Conservation (phyloP, 1,140 invertebrate species). For the Brachionus angularis region DNA sequence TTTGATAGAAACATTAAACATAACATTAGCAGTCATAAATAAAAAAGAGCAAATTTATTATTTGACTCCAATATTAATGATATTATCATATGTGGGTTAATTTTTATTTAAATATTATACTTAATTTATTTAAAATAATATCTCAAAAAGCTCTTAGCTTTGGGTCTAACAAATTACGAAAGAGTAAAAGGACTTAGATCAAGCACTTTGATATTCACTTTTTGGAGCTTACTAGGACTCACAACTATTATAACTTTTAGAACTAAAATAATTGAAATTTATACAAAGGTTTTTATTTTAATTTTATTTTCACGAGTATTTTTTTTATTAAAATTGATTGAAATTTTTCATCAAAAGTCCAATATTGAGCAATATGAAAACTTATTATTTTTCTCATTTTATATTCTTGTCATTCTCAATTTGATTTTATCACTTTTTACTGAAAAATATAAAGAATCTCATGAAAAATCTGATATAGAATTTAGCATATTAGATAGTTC, state of each 20-base stretch:
- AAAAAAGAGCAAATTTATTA: background rate
- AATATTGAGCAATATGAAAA: background rate
- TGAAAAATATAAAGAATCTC: background rate
- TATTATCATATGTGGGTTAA: constrained; percentile 9
- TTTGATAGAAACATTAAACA: background rate
- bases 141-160: background rate
- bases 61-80: background rate
- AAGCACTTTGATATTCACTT: constrained; percentile 20
- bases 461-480: background rate
- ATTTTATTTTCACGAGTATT: background rate
- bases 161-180: constrained; percentile 3
- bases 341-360: background rate
- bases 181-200: constrained; percentile 22
- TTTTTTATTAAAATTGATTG: background rate
- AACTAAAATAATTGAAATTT: constrained; percentile 20
- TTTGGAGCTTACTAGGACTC: constrained; percentile 15
- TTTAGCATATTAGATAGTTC: too few relatives aligned
- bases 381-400: background rate
- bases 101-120: background rate
- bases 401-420: background rate
- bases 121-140: background rate
- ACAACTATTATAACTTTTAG: constrained; percentile 19
- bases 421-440: constrained; percentile 10
- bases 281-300: background rate
- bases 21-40: background rate